Evolutionary conservation across 2,888 invertebrate species (phyloP).

Genomic region (Drosophila nr. medialis): DNA sequence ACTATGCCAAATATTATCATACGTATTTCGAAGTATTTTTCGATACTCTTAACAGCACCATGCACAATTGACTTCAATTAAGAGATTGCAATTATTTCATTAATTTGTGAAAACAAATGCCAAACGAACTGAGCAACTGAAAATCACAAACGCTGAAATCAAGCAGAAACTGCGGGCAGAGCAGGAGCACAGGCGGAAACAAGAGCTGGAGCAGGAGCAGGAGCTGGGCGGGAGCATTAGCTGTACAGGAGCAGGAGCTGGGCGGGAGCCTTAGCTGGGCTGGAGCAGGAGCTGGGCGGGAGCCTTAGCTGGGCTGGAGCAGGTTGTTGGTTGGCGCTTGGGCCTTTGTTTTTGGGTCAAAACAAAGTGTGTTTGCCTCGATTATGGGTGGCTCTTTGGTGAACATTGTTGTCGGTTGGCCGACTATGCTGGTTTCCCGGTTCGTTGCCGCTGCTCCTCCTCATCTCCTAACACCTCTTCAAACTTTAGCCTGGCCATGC

Average conservation of each 20-base stretch:
- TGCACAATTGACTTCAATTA: conserved; percentile 72
- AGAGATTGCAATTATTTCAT: conserved; percentile 75
- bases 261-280: background rate
- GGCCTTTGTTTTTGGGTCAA: conserved; percentile 27
- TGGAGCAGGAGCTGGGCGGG: background rate
- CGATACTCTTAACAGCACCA: conserved; percentile 17
- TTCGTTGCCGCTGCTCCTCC: conserved; percentile 3
- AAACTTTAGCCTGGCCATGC: conserved; percentile 6
- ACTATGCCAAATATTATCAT: conserved; percentile 4
- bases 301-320: background rate
- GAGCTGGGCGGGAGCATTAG: background rate
- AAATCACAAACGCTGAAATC: conserved; percentile 44
- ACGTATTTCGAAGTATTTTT: conserved; percentile 1
- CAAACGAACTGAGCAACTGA: conserved; percentile 38
- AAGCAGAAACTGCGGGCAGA: conserved; percentile 10
- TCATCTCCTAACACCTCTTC: background rate
- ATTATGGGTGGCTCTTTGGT: conserved; percentile 24
- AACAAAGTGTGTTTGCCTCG: conserved; percentile 49
- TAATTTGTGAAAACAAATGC: conserved; percentile 64
- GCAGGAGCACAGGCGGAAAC: background rate
- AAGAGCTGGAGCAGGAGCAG: background rate
- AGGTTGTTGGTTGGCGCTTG: background rate
- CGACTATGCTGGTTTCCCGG: conserved; percentile 22
- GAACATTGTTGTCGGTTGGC: conserved; percentile 52
- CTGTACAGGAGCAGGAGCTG: background rate